Evolutionary conservation across 2,888 invertebrate genomes (phyloP), one percentile per base, ranked within the genome.

Genomic region (Hirtodrosophila confusa): DNA sequence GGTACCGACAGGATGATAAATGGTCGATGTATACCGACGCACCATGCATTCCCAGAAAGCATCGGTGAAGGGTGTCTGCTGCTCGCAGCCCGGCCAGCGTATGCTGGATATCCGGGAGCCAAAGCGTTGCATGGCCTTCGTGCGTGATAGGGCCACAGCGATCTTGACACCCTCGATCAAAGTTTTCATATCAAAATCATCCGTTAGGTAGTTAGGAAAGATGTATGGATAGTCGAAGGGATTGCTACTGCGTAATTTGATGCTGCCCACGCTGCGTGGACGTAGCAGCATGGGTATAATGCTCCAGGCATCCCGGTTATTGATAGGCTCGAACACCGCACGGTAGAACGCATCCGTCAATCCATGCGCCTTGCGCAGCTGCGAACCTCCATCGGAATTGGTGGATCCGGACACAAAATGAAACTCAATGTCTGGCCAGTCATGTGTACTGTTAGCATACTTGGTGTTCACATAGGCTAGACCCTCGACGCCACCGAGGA

Each of bases 401-500:
- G 97, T 96, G 3, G 96, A 96, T 6, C 97, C 97, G 0, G 97
- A 96, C 37, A 97, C 94, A 82, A 97, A 97, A 90, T 97, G 97
- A 80, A 97, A 95, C 88, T 97, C 97, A 35, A 97, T 96, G 80
- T 98, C 97, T 0, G 97, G 97, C 90, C 95, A 97, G 88, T 97
- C 97, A 1, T 95, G 94, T 0, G 95, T 93, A 0, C 93, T 93
- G 79, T 97, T 97, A 0, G 94, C 95, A 84, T 95, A 97, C 89
- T 96, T 97, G 0, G 97, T 97, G 74, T 96, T 97, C 11, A 97
- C 95, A 90, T 97, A 98, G 0, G 95, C 97, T n/a, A 97, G 90
- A 0, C 96, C 96, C 92, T 97, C 97, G 0, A 97, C 97, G 0
- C 97, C 97, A 0, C 97, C 97, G 89, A 97, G 93, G 2, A 97